Evolutionary conservation across 2,113 vertebrate species (phyloP).

Genomic region (Fregetta grallaria): DNA sequence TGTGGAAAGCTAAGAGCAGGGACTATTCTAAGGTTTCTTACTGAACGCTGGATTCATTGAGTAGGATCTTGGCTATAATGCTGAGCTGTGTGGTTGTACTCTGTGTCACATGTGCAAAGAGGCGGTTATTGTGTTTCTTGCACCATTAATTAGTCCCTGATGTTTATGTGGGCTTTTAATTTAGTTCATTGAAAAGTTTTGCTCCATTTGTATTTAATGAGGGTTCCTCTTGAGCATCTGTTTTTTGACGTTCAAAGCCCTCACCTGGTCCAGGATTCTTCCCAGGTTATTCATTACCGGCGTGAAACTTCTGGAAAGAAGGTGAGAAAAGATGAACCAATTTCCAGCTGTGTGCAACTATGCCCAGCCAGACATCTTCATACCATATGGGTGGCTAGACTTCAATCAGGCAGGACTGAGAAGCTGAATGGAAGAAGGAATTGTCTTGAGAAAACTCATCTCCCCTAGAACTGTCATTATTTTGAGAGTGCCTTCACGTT

Average conservation of each 20-base stretch:
- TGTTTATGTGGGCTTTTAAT: background rate
- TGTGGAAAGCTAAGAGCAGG: background rate
- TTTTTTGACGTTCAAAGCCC: background rate
- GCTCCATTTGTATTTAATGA: background rate
- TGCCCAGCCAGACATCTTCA: conserved; percentile 12
- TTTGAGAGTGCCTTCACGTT: background rate
- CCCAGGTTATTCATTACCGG: background rate
- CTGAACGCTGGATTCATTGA: background rate
- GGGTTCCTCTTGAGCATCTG: background rate
- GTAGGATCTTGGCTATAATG: background rate
- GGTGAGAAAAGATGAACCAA: background rate
- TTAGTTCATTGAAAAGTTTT: background rate
- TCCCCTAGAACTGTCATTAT: background rate
- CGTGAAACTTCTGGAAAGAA: background rate
- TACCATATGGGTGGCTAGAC: background rate
- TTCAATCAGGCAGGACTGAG: background rate
- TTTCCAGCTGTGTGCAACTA: background rate
- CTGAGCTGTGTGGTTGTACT: background rate
- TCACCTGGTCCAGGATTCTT: background rate
- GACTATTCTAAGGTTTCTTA: background rate
- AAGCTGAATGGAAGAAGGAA: background rate
- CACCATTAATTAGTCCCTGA: background rate
- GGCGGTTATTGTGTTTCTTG: background rate
- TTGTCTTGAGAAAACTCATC: background rate
- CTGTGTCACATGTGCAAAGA: background rate